Evolutionary conservation across 2,888 invertebrate genomes (phyloP).

Genomic region (Cataglyphis rosenhaueri): DNA sequence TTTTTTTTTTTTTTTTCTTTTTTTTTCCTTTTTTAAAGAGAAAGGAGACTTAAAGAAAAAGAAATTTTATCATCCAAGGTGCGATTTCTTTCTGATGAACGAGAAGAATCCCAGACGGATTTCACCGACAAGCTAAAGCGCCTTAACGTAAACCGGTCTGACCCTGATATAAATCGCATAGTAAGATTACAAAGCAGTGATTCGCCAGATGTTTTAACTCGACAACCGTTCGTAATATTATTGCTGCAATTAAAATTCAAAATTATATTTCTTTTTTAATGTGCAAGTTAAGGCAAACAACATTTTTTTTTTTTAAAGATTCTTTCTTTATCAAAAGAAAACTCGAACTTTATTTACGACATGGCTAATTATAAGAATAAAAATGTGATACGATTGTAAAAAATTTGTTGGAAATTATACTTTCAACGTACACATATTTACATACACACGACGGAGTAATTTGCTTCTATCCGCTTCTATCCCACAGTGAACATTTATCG

Average conservation of each 20-base stretch:
- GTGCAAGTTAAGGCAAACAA: background rate
- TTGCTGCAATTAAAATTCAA: background rate
- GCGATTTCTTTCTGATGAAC: conserved; percentile 1
- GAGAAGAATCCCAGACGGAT: conserved; percentile 13
- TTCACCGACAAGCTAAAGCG: conserved; percentile 19
- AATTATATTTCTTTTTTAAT: background rate
- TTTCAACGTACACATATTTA: background rate
- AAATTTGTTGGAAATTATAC: background rate
- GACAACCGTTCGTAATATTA: background rate
- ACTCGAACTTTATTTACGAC: background rate
- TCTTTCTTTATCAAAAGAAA: background rate
- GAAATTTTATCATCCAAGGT: background rate
- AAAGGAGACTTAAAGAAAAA: background rate
- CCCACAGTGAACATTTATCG: conserved; percentile 8
- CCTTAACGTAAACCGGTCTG: conserved; percentile 45
- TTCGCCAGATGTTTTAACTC: background rate
- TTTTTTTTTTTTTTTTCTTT: background rate
- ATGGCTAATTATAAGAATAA: background rate
- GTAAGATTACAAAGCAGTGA: conserved; percentile 1
- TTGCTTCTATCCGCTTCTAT: background rate
- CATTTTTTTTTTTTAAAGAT: background rate
- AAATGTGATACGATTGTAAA: background rate
- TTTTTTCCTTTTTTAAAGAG: background rate
- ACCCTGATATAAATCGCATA: conserved; percentile 14
- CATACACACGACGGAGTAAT: background rate